Evolutionary conservation across 2,888 invertebrate species (phyloP), one percentile per base, ranked within the genome.

Genomic region (Gonocerus acuteangulatus): DNA sequence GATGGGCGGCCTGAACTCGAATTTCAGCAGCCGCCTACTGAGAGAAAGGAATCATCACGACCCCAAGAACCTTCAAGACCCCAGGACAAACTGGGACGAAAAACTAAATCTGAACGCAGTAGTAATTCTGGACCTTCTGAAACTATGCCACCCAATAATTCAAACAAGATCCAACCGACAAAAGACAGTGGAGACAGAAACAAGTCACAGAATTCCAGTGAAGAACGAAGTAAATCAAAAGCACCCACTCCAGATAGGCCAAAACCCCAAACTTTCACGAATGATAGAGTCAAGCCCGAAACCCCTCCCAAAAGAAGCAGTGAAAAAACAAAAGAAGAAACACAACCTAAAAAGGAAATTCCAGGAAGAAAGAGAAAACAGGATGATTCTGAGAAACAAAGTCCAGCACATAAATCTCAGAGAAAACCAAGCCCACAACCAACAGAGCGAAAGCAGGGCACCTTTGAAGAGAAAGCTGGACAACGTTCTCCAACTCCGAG

Each of bases 1-100:
- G 85, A 85, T 81, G 82, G 82, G 83, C 80, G 81, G 80, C 80
- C 82, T 81, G 83, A 82, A 80, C 80, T 78, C 76, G 78, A 82
- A 80, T 79, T 81, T 80, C 78, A 82, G 81, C 79, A 84, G 79
- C 79, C 83, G 80, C 72, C 81, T 85, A 74, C 77, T 87, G 81
- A 85, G 79, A 80, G 86, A 86, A 83, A 84, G 82, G 84, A 87
- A 86, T 75, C 81, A 77, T 72, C 74, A 73, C 77, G 76, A 74
- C 71, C 69, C 71, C 71, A 65, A 70, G 84, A 87, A 86, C 75
- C 81, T 77, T 72, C 74, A 73, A 77, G 76, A 74, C 71, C 69
- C 70, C 71, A 65, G 70, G 73, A 69, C 68, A 71, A 68, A 68
- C 68, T 68, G 62, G 69, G 67, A 65, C 69, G 64, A 59, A 60